Evolutionary conservation across 2,797 vertebrate species (phyloP).

Genomic region (Sciaenops ocellatus): DNA sequence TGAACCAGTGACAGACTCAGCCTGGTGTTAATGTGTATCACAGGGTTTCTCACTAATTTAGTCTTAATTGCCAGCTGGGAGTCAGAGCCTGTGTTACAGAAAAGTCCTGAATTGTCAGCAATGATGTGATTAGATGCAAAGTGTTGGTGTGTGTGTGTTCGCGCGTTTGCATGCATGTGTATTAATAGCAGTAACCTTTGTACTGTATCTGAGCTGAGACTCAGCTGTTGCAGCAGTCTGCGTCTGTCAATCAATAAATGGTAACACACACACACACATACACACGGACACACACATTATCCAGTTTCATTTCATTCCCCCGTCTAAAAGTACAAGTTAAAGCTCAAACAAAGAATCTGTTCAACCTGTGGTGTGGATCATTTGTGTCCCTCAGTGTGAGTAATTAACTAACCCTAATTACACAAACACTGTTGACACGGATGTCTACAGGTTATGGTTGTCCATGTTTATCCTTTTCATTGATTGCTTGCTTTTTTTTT

Average conservation of each 20-base stretch:
- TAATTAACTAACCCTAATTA: no score
- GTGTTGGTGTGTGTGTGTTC: constrained; percentile 33
- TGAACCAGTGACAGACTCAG: constrained; percentile 17
- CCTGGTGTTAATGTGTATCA: not conserved
- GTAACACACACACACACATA: not conserved
- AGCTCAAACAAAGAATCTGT: no score
- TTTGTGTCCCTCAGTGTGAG: no score
- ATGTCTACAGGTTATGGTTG: no score
- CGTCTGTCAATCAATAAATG: constrained; percentile 74
- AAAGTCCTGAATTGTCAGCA: constrained; percentile 29
- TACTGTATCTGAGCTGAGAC: constrained; percentile 64
- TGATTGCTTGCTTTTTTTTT: no score
- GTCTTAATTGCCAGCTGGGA: not conserved
- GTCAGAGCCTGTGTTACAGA: constrained; percentile 3
- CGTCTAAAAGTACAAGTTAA: no score
- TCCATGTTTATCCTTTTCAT: no score
- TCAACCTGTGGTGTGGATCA: no score
- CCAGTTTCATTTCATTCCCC: not conserved
- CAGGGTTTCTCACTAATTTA: not conserved
- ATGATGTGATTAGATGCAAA: constrained; percentile 29
- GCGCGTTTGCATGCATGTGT: constrained; percentile 41
- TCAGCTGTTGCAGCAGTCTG: constrained; percentile 78
- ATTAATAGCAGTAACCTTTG: constrained; percentile 82
- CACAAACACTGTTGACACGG: no score
- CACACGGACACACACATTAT: not conserved